Conservation (phyloP, 2,888 invertebrate species). For the Seladonia tumulorum region DNA sequence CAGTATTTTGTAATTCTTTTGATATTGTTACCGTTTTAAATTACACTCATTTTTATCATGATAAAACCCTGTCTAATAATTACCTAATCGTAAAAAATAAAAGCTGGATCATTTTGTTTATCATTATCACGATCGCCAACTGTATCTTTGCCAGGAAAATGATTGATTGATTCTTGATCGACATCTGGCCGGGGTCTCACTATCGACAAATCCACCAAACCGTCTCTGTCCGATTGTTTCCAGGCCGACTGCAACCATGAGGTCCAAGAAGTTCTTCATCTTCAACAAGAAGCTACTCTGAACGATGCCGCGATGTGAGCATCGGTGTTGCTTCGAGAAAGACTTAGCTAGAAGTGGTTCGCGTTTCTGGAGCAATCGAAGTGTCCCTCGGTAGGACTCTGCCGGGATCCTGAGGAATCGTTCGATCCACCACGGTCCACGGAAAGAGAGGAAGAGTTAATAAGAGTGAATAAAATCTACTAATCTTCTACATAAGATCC, state of each 20-base stretch:
- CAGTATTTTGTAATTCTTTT: no score
- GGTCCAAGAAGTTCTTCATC: conserved; percentile 74
- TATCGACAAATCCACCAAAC: neutral
- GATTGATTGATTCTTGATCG: no score
- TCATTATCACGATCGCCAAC: no score
- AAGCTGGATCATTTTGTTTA: no score
- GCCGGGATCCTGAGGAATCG: neutral
- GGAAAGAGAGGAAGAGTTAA: neutral
- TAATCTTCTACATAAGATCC: no score
- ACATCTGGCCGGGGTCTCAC: no score
- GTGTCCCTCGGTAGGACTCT: neutral
- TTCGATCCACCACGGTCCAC: neutral
- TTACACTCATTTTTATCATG: no score
- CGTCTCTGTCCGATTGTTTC: conserved; percentile 25
- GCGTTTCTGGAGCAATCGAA: neutral
- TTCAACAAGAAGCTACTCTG: conserved; percentile 76
- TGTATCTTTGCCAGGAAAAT: no score
- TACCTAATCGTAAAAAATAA: no score
- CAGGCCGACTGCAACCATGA: conserved; percentile 69
- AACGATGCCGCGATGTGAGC: conserved; percentile 43
- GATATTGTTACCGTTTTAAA: no score
- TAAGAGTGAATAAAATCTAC: neutral
- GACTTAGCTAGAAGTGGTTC: neutral
- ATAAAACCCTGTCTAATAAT: no score
- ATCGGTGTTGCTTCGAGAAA: neutral